A percentile compares a stretch with the other conserved stretches of the same genome.
Evolutionary conservation across 2,888 invertebrate genomes (phyloP).

Genomic region (Ceratothoa steindachneri): DNA sequence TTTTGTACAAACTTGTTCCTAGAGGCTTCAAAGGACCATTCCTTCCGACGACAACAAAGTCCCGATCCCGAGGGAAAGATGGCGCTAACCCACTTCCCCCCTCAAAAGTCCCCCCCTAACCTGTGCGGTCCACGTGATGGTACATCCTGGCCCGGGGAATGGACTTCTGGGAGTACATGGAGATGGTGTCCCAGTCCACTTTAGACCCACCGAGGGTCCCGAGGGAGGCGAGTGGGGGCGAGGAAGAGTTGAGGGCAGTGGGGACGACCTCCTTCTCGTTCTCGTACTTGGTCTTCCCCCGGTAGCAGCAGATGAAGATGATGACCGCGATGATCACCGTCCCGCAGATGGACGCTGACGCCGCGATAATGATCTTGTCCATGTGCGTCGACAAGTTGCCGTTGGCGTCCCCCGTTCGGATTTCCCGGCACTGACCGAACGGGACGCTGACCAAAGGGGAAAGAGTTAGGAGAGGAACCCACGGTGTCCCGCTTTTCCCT

Average conservation of each 20-base stretch:
- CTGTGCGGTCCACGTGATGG: constrained; percentile 63
- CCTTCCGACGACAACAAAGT: too few relatives aligned
- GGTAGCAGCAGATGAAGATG: constrained; percentile 80
- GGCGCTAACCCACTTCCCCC: too few relatives aligned
- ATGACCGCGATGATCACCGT: constrained; percentile 86
- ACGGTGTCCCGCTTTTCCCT: too few relatives aligned
- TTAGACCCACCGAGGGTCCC: constrained; percentile 62
- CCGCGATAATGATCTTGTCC: constrained; percentile 92
- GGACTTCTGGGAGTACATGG: constrained; percentile 84
- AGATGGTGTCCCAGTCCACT: constrained; percentile 78
- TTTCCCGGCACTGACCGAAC: constrained; percentile 80
- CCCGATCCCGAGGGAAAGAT: too few relatives aligned
- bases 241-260: constrained; percentile 32
- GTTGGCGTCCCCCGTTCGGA: constrained; percentile 68
- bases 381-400: constrained; percentile 75
- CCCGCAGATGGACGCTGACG: constrained; percentile 86
- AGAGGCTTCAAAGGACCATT: too few relatives aligned
- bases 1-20: too few relatives aligned
- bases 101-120: too few relatives aligned
- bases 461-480: too few relatives aligned
- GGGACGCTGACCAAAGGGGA: constrained; percentile 62
- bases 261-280: constrained; percentile 34
- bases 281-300: constrained; percentile 27
- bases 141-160: constrained; percentile 83
- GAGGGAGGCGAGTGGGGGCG: constrained; percentile 61